phyloP scores from a whole-genome alignment of 1,140 invertebrate genomes.

The Drosophila repleta region DNA sequence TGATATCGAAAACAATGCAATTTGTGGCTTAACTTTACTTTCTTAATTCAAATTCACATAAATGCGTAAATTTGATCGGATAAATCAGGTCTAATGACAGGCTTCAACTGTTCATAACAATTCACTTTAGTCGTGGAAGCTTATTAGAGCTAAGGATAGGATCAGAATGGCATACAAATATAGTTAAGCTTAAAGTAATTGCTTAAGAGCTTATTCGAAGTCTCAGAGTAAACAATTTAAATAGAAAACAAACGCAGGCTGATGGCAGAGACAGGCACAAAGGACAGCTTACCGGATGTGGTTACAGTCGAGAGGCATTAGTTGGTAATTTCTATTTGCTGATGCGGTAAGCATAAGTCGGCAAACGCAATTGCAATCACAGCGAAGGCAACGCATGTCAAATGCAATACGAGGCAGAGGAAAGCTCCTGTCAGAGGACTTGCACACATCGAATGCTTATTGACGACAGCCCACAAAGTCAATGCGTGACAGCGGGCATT shows the following conservation, averaged over 20 bases:
- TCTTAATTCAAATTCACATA: too few species aligned
- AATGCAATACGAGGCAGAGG: constrained; percentile 32
- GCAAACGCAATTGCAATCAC: constrained; percentile 28
- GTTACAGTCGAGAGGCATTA: constrained; percentile 26
- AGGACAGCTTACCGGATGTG: constrained; percentile 31
- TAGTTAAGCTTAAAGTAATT: too few species aligned
- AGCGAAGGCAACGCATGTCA: constrained; percentile 33
- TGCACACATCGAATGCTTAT: constrained; percentile 35
- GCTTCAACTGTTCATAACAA: too few species aligned
- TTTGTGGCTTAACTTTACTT: too few species aligned
- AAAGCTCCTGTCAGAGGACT: constrained; percentile 35
- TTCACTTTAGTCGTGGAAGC: too few species aligned
- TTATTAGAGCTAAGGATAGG: neutral
- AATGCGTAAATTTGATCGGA: too few species aligned
- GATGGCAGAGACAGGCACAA: constrained; percentile 49
- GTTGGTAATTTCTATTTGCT: constrained; percentile 45
- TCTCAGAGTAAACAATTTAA: too few species aligned
- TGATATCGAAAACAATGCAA: too few species aligned
- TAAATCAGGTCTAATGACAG: too few species aligned
- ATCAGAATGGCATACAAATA: too few species aligned
- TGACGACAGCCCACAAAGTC: constrained; percentile 55
- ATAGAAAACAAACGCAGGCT: constrained; percentile 37
- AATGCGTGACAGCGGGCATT: constrained; percentile 72
- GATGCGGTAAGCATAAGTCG: constrained; percentile 52
- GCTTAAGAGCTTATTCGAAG: too few species aligned